phyloP scores from a whole-genome alignment of 1,140 invertebrate species.

The Bradysia coprophila region DNA sequence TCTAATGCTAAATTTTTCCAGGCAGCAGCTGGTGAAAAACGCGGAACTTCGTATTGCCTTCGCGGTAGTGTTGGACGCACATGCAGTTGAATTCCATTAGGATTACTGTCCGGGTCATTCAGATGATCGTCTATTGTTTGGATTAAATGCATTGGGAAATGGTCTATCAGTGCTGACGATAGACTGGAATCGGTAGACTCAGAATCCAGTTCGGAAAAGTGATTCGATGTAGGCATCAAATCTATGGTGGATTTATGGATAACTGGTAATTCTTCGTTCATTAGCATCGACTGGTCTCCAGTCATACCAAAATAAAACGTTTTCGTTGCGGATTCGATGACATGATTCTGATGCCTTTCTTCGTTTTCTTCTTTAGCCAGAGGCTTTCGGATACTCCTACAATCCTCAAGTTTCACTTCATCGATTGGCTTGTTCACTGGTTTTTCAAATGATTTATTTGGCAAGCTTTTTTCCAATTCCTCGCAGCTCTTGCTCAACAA shows the following conservation, averaged over 20 bases:
- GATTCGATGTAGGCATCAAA: no score
- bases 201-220: no score
- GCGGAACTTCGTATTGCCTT: slow-evolving; percentile 48
- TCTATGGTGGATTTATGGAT: no score
- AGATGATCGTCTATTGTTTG: background rate
- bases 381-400: no score
- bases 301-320: slow-evolving; percentile 61
- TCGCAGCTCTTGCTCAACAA: no score
- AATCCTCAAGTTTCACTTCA: no score
- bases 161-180: slow-evolving; percentile 24
- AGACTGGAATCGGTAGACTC: slow-evolving; percentile 31
- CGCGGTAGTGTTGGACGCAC: slow-evolving; percentile 58
- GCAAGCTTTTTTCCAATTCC: no score
- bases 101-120: slow-evolving; percentile 10
- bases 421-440: no score
- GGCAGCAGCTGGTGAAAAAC: slow-evolving; percentile 65
- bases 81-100: slow-evolving; percentile 43
- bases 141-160: slow-evolving; percentile 4
- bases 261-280: no score
- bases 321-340: slow-evolving; percentile 28
- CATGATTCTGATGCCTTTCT: background rate
- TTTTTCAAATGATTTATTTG: no score
- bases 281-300: background rate
- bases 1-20: slow-evolving; percentile 44
- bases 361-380: background rate